phyloP scores from a whole-genome alignment of 2,888 invertebrate species.

The Noctuana brunneofusca region DNA sequence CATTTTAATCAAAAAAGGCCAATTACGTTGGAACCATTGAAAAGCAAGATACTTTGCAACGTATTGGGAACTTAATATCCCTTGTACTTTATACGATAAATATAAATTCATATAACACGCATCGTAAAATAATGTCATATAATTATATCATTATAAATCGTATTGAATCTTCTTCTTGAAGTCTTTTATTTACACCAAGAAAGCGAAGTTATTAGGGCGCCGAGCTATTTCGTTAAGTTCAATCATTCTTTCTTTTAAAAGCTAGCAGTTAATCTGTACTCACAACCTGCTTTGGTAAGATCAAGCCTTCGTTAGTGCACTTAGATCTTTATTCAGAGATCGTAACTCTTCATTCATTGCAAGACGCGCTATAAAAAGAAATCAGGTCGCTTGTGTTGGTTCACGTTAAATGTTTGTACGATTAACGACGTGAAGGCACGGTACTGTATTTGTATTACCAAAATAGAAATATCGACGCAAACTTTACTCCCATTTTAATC shows the following conservation, averaged over 20 bases:
- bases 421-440: slow-evolving; percentile 14
- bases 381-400: slow-evolving; percentile 23
- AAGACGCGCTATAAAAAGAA: slow-evolving; percentile 24
- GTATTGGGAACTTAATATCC: not conserved
- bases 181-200: too few species aligned
- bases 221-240: not conserved
- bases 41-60: not conserved
- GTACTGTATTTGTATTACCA: slow-evolving; percentile 10
- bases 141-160: not conserved
- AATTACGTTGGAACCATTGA: not conserved
- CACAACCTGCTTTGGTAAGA: not conserved
- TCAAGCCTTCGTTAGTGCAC: slow-evolving; percentile 2
- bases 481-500: not conserved
- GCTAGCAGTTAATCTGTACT: slow-evolving; percentile 2
- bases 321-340: slow-evolving; percentile 9
- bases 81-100: not conserved
- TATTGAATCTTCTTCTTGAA: too few species aligned
- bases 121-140: not conserved
- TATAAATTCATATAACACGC: not conserved
- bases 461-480: slow-evolving; percentile 4
- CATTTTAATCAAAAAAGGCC: not conserved
- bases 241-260: not conserved
- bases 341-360: slow-evolving; percentile 6
- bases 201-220: not conserved
- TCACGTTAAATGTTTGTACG: slow-evolving; percentile 22